A percentile compares a stretch with the other conserved stretches of the same genome.
phyloP scores from a whole-genome alignment of 2,113 vertebrate genomes.

The Notarius lentiginosus region DNA sequence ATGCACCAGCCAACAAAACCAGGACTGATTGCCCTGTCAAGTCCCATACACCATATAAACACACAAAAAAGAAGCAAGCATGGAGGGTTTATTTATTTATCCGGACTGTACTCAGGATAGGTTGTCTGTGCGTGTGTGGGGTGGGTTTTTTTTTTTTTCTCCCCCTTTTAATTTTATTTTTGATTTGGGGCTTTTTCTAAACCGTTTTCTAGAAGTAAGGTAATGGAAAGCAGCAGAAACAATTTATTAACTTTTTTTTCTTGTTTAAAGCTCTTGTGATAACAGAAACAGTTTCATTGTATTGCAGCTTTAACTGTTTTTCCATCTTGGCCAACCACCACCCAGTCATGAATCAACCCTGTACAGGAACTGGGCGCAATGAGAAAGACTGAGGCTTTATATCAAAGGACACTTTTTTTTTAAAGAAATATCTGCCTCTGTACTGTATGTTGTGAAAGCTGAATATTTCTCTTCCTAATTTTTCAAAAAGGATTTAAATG shows the following conservation, averaged over 20 bases:
- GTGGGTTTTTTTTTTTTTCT: slow-evolving; percentile 52
- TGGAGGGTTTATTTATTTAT: slow-evolving; percentile 72
- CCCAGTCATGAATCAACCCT: not conserved
- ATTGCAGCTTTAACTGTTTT: not conserved
- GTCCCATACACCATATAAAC: slow-evolving; percentile 32
- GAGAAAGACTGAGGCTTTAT: slow-evolving; percentile 21
- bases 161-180: slow-evolving; percentile 47
- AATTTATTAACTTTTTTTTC: not conserved
- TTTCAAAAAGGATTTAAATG: slow-evolving; percentile 43
- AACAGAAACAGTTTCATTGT: slow-evolving; percentile 16
- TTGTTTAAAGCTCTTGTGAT: not conserved
- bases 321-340: not conserved
- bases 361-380: not conserved
- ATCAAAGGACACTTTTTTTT: slow-evolving; percentile 27
- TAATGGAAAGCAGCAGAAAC: not conserved
- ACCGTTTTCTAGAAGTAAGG: slow-evolving; percentile 25
- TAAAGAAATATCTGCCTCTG: slow-evolving; percentile 12
- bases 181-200: slow-evolving; percentile 27
- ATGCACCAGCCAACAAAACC: slow-evolving; percentile 55
- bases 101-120: slow-evolving; percentile 68
- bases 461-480: not conserved
- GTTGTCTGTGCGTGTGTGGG: slow-evolving; percentile 50
- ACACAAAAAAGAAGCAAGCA: slow-evolving; percentile 50
- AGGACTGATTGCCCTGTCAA: slow-evolving; percentile 60
- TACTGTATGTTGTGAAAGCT: slow-evolving; percentile 13